Base-by-base conservation (phyloP, 1,140 invertebrate genomes). In the Papilio machaon region DNA sequence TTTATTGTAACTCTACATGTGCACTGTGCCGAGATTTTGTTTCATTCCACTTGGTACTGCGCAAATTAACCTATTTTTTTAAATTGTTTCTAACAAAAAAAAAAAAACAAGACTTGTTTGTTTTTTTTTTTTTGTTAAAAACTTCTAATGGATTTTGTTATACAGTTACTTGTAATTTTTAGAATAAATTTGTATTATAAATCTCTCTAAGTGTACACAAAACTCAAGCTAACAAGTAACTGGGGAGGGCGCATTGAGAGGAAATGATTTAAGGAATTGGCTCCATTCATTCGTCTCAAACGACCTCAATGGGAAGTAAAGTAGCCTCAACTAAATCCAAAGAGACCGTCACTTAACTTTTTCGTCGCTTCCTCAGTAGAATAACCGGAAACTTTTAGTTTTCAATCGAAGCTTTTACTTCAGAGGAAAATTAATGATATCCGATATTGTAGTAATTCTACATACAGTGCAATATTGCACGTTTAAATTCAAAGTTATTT, bases 1-100 rank as follows among this genome's bases (percentile, higher is more conserved):
- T 89, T 91, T 91, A 89, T 90, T 85, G 83, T 86, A 86, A 83
- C 79, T 80, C 79, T 83, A 83, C 85, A 90, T 86, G 80, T 85
- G 87, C 67, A 30, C 38, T 82, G 38, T 17, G 64, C 46, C 75
- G 9, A 35, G 64, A 15, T 67, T 79, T 82, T 81, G 83, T 30
- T 83, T 47, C 80, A 38, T 80, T 82, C 83, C 84, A 83, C 84
- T 86, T 86, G 46, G 67, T 54, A 23, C 80, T 78, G 7, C 30
- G 23, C 38, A 17, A 64, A 80, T 78, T 79, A 73, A 80, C 64
- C 80, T 38, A 64, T 23, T 38, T 58, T 60, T 46, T 67, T 58
- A 17, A 15, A 17, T 6, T 2, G 38, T 6, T 38, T 38, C 38
- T 38, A 38, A 38, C 2, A 38, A 38, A 38, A 38, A n/a, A n/a